A percentile compares a stretch with the other conserved stretches of the same genome.
Conservation (phyloP, 2,797 vertebrate species). For the Epinephelus coioides region DNA sequence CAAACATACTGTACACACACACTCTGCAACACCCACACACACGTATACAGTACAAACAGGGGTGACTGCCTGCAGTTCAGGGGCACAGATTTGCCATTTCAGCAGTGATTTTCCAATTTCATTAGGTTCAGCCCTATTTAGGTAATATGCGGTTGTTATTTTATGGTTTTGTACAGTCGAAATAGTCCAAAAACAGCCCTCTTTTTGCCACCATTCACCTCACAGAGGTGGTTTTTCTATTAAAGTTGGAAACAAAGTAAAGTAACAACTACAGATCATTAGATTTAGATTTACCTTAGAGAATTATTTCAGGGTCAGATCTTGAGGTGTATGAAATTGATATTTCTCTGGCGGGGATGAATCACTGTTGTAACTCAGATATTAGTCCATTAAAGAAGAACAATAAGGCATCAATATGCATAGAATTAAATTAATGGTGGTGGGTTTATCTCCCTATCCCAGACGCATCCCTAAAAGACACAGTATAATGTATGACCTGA, state of each 20-base stretch:
- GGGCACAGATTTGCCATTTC: slow-evolving; percentile 71
- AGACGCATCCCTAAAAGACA: slow-evolving; percentile 98
- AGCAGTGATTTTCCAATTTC: slow-evolving; percentile 68
- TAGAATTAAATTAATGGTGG: slow-evolving; percentile 91
- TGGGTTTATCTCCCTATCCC: slow-evolving; percentile 96
- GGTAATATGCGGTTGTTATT: slow-evolving; percentile 70
- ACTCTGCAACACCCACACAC: slow-evolving; percentile 4
- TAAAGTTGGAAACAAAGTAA: slow-evolving; percentile 78
- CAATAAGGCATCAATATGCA: slow-evolving; percentile 89
- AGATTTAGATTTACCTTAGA: slow-evolving; percentile 79
- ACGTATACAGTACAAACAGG: slow-evolving; percentile 21
- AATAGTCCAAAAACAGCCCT: slow-evolving; percentile 54
- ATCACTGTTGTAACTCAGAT: slow-evolving; percentile 84
- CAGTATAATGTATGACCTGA: slow-evolving; percentile 99
- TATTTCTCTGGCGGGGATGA: slow-evolving; percentile 83
- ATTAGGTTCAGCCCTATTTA: slow-evolving; percentile 64
- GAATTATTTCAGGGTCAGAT: slow-evolving; percentile 83
- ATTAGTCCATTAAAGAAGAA: slow-evolving; percentile 89
- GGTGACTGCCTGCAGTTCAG: slow-evolving; percentile 64
- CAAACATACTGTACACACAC: slow-evolving; percentile 35
- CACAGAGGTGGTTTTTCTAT: slow-evolving; percentile 64
- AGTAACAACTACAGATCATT: slow-evolving; percentile 81
- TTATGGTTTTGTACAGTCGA: slow-evolving; percentile 65
- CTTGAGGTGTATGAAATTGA: slow-evolving; percentile 84
- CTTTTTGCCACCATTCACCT: slow-evolving; percentile 60